phyloP scores from a whole-genome alignment of 2,888 invertebrate genomes.

The Temnothorax ravouxi region DNA sequence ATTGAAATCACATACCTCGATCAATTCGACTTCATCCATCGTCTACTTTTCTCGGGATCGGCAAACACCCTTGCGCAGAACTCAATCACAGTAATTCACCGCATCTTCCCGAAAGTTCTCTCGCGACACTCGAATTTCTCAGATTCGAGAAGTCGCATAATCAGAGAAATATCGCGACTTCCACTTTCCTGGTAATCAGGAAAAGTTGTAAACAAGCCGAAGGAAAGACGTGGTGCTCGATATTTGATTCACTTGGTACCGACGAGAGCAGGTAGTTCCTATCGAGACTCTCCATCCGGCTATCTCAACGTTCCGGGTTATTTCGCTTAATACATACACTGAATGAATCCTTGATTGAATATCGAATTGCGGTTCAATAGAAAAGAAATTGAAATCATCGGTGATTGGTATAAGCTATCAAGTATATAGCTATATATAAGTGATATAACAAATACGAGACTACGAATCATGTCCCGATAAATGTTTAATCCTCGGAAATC shows the following conservation, averaged over 20 bases:
- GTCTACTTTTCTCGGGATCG: not conserved
- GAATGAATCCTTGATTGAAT: conserved; percentile 59
- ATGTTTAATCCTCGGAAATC: conserved; percentile 24
- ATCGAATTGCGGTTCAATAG: conserved; percentile 62
- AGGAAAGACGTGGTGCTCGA: not conserved
- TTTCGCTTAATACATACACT: conserved; percentile 35
- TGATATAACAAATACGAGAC: conserved; percentile 31
- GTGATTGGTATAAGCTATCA: conserved; percentile 20
- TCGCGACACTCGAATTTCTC: not conserved
- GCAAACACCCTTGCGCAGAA: not conserved
- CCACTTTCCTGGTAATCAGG: not conserved
- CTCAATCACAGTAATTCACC: conserved; percentile 47
- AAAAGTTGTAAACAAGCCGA: conserved; percentile 13
- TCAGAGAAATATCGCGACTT: conserved; percentile 11
- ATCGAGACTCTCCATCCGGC: conserved; percentile 8
- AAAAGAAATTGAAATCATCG: conserved; percentile 66
- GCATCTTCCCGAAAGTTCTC: not conserved
- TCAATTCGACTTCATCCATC: not conserved
- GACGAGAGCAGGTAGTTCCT: not conserved
- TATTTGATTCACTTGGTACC: conserved; percentile 27
- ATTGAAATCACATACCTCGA: conserved; percentile 3
- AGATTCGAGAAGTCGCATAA: conserved; percentile 1
- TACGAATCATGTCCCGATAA: not conserved
- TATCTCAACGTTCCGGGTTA: conserved; percentile 35
- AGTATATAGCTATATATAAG: conserved; percentile 8